Evolutionary conservation across 2,797 vertebrate species (phyloP), one percentile per base, ranked within the genome.

Genomic region (Gymnoscopelus microlampas): DNA sequence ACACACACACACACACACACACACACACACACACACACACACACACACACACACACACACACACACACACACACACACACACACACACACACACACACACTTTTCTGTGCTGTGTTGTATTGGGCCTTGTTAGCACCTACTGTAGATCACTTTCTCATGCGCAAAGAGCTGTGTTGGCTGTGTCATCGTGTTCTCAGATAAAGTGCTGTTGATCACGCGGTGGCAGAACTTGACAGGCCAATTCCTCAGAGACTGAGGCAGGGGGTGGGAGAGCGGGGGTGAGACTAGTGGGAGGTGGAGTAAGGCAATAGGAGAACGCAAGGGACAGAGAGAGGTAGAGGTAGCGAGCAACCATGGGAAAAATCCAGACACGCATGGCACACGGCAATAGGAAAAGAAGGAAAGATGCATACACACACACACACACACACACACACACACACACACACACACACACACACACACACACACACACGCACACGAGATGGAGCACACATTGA

Each of bases 201-300:
- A 89, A 85, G 85, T 83, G 84, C 73, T 66, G 75, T 72, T 88
- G 87, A 89, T 85, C 76, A 82, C 75, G 76, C 63, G 6, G 39
- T 65, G 53, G 81, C 70, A 75, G 63, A 64, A 82, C 63, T 59
- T 86, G 88, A 88, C 87, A 89, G 68, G 71, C 76, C 73, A 76
- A 89, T 85, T 87, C 85, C 80, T 84, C 77, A 19, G 67, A 60
- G 80, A 82, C 5, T 9, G 14, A 4, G 15, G 15, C 15, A n/a
- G 14, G 47, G 57, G 56, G 35, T 3, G 63, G 26, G 19, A 53
- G 60, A 64, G 4, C 12, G 53, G n/a, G 35, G 60, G n/a, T 2
- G 57, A 68, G 51, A 19, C 32, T 35, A 5, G 51, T 66, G 47
- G 53, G 50, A 9, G 5, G 26, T 35, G n/a, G 50, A 49, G 13